Evolutionary conservation across 2,113 vertebrate species (phyloP), one percentile per base, ranked within the genome.

Genomic region (Otolemur garnettii): DNA sequence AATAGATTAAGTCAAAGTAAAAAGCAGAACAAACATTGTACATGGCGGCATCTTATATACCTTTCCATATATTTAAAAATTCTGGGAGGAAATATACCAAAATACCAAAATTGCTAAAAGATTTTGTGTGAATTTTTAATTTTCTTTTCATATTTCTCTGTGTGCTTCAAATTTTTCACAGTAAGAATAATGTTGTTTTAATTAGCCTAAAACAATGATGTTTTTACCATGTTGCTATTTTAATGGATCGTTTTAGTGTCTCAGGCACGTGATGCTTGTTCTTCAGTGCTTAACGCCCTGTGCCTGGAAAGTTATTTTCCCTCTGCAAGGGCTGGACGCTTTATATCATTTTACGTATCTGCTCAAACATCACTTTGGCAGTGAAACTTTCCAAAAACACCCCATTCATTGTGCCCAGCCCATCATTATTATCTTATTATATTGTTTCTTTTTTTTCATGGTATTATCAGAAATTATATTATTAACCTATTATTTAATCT

Each of bases 81-180:
- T 90, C 28, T 95, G 35, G 1, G 5, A 92, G 8, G 30, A 88
- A 81, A 30, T 21, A 50, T 26, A 38, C 1, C 5, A 71, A 80
- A 86, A 60, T 68, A 86, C 0, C 5, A 74, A 91, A 96, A 55
- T 57, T 50, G 38, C 42, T 64, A 9, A 92, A 89, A 82, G 4
- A 1, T 42, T 77, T 45, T 45, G 15, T 75, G 60, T 64, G 38
- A 55, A 53, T 22, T 77, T 21, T 92, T 64, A 68, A 78, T 86
- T 75, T 81, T 64, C 50, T 77, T 66, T 85, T 87, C 62, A 22
- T 69, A 55, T 35, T 82, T 93, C 35, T 74, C 3, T 91, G 0
- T 78, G 42, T 82, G 8, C 91, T 96, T 55, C 11, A 87, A 30
- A 80, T 90, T 90, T 93, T 88, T 28, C 82, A 57, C 2, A 90